phyloP scores from a whole-genome alignment of 2,888 invertebrate genomes.

The Agelastica alni region DNA sequence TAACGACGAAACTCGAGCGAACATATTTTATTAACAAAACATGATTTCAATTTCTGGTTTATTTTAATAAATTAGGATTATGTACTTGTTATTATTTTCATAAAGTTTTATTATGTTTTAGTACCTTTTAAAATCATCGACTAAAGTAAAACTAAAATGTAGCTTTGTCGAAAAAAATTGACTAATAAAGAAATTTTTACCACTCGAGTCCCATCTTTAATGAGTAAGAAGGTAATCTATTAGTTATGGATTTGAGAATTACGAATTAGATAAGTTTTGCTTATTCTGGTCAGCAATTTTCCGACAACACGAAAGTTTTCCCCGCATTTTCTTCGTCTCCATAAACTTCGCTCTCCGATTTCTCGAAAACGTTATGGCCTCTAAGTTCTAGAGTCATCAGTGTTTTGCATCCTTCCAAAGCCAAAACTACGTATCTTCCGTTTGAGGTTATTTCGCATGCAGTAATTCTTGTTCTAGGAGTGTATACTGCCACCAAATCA shows the following conservation, averaged over 20 bases:
- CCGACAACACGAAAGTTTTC: slow-evolving; percentile 63
- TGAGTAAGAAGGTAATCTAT: slow-evolving; percentile 7
- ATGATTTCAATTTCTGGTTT: no score
- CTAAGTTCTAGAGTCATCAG: slow-evolving; percentile 68
- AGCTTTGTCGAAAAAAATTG: no score
- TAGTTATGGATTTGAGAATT: slow-evolving; percentile 7
- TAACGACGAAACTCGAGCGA: no score
- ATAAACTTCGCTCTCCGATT: slow-evolving; percentile 52
- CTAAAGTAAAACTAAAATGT: no score
- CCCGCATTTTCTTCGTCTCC: slow-evolving; percentile 64
- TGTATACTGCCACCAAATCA: slow-evolving; percentile 77
- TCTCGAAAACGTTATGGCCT: slow-evolving; percentile 46
- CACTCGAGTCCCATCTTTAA: slow-evolving; percentile 6
- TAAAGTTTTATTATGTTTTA: no score
- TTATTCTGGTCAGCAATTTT: slow-evolving; percentile 50
- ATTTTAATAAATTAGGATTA: no score
- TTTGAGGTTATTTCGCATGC: slow-evolving; percentile 78
- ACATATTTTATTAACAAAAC: no score
- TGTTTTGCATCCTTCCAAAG: slow-evolving; percentile 68
- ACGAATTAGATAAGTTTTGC: neutral
- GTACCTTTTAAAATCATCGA: no score
- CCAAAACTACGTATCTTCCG: slow-evolving; percentile 71
- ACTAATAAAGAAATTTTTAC: no score
- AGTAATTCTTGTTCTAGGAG: slow-evolving; percentile 73
- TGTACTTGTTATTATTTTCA: no score